Percentiles rank a stretch among this genome's conserved stretches.
Evolutionary conservation across 2,797 vertebrate genomes (phyloP).

Genomic region (Chiroxiphia lanceolata): DNA sequence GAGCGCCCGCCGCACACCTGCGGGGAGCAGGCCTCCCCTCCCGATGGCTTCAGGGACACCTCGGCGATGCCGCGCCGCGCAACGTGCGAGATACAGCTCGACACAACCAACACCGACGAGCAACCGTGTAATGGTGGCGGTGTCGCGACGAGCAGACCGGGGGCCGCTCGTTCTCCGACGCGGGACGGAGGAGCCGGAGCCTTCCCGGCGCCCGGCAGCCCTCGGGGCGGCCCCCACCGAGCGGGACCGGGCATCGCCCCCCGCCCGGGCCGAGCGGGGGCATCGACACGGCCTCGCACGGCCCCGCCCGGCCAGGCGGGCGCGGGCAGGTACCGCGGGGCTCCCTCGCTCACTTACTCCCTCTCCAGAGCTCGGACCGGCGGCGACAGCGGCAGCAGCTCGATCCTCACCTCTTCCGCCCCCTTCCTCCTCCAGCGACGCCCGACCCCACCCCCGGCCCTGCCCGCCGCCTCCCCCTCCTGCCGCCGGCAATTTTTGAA

Average conservation of each 20-base stretch:
- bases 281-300: no score
- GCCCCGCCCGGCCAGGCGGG: neutral
- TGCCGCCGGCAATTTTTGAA: conserved; percentile 46
- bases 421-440: neutral
- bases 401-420: neutral
- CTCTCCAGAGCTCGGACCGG: neutral
- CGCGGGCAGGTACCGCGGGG: no score
- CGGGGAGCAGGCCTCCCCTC: neutral
- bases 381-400: neutral
- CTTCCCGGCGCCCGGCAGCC: neutral
- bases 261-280: neutral
- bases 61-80: neutral
- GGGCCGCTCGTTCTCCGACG: neutral
- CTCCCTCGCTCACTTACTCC: neutral
- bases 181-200: no score
- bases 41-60: neutral
- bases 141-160: neutral
- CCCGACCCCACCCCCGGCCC: neutral
- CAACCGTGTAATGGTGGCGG: neutral
- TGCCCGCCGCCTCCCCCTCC: neutral
- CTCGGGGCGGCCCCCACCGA: neutral
- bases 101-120: accelerated
- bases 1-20: no score
- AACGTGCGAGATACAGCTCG: neutral
- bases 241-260: neutral